Percentiles rank a stretch among this genome's conserved stretches.
phyloP scores from a whole-genome alignment of 1,140 invertebrate species.

The Araneus ventricosus region DNA sequence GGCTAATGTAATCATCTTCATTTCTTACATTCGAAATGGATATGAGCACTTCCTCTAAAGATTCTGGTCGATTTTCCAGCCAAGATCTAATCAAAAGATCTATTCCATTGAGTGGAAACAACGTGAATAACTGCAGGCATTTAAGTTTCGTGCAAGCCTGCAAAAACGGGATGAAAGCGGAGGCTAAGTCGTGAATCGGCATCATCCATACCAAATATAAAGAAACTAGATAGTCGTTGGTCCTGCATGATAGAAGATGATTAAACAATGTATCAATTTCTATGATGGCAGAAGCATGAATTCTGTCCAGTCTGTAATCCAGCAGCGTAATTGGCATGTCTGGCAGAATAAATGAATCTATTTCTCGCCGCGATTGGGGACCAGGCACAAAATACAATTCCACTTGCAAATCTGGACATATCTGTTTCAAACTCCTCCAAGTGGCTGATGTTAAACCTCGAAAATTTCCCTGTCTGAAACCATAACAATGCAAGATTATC shows the following conservation, averaged over 20 bases:
- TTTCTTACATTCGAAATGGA: slow-evolving; percentile 1
- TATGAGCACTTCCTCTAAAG: background rate
- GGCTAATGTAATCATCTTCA: background rate
- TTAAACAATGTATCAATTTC: background rate
- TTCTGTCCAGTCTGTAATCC: background rate
- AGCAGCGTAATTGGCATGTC: background rate
- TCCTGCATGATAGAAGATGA: background rate
- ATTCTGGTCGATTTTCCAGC: background rate
- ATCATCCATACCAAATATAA: slow-evolving; percentile 2
- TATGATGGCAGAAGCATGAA: background rate
- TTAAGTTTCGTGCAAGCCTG: background rate
- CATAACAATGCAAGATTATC: background rate
- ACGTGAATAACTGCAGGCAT: background rate
- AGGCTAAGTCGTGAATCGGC: background rate
- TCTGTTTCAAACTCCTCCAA: background rate
- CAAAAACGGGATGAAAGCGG: background rate
- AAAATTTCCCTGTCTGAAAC: background rate
- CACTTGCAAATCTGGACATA: background rate
- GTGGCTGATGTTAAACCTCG: background rate
- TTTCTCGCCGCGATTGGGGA: background rate
- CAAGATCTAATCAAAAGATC: background rate
- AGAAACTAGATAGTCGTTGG: background rate
- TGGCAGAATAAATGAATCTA: background rate
- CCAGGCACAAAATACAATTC: background rate
- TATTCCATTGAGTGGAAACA: background rate